These are phyloP conservation scores for Acyrthosiphon pisum DNA, from an alignment of 1,140 invertebrate species.

Conservation along the genomic window DNA sequence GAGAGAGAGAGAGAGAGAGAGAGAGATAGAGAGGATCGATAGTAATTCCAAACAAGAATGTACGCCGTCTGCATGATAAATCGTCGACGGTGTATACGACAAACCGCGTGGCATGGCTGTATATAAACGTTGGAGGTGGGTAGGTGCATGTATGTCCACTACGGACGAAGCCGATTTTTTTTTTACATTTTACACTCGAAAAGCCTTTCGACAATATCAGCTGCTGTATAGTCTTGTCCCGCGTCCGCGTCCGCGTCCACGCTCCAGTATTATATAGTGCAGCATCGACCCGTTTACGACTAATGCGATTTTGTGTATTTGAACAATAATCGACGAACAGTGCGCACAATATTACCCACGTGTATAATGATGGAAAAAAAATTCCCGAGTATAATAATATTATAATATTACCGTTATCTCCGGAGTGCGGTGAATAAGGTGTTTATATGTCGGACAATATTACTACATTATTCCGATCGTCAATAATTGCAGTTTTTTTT, in stretches of 20 bases:
- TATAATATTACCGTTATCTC: neutral
- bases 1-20: neutral
- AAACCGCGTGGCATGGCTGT: neutral
- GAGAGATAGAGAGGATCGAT: slow-evolving; percentile 33
- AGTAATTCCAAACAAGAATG: slow-evolving; percentile 41
- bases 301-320: no score
- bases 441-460: neutral
- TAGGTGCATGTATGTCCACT: neutral
- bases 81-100: neutral
- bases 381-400: neutral
- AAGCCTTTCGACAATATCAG: neutral
- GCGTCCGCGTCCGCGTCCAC: no score
- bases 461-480: neutral
- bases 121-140: no score
- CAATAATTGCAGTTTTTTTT: neutral
- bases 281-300: no score
- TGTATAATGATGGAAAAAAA: neutral
- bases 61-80: slow-evolving; percentile 49
- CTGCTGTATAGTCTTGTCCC: neutral
- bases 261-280: neutral
- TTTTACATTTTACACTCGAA: neutral
- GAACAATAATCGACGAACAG: neutral
- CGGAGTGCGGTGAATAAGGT: neutral
- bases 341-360: neutral
- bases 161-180: neutral